phyloP scores from a whole-genome alignment of 2,113 vertebrate genomes.

The Psammodynastes pulverulentus region DNA sequence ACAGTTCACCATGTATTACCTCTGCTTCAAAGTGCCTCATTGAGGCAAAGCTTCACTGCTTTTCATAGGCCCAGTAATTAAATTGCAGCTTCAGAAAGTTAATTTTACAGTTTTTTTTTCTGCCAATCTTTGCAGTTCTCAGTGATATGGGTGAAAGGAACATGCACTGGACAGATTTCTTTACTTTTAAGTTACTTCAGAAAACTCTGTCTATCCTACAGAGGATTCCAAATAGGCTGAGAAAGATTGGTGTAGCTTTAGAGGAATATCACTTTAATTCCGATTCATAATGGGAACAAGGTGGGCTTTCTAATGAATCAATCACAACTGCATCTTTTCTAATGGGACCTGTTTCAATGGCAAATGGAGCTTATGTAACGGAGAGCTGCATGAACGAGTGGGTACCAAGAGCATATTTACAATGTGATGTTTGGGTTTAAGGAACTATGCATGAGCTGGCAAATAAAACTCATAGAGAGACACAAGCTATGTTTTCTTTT shows the following conservation, averaged over 20 bases:
- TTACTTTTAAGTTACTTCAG: not conserved
- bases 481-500: constrained; percentile 1
- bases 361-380: not conserved
- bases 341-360: not conserved
- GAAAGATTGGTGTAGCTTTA: not conserved
- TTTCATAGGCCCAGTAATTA: not conserved
- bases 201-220: not conserved
- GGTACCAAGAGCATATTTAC: not conserved
- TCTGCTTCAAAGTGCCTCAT: not conserved
- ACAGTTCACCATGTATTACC: not conserved
- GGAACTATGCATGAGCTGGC: not conserved
- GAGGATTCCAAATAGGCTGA: not conserved
- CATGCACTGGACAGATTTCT: not conserved
- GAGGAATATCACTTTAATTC: not conserved
- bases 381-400: constrained; percentile 1
- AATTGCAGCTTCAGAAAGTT: not conserved
- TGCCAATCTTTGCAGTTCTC: not conserved
- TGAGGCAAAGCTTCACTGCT: not conserved
- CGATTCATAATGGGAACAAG: not conserved
- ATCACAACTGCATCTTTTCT: not conserved
- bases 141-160: not conserved
- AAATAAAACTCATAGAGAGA: not conserved
- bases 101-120: not conserved
- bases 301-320: not conserved
- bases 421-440: not conserved